Percentiles rank a stretch among this genome's conserved stretches.
phyloP scores from a whole-genome alignment of 1,140 invertebrate species.

The Listronotus oregonensis region DNA sequence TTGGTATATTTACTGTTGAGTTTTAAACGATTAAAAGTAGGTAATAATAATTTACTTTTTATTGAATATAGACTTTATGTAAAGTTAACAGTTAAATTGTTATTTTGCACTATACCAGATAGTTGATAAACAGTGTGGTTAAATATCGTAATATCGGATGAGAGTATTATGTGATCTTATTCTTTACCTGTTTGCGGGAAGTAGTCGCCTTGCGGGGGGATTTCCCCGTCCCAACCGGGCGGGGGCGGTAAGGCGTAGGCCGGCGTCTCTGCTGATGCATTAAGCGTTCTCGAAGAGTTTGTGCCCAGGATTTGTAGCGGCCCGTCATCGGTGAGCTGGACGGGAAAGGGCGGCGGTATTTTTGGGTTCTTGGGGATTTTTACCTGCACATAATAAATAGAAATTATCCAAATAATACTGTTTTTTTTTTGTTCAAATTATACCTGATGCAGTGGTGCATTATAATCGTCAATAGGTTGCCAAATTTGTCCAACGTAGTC shows the following conservation, averaged over 20 bases:
- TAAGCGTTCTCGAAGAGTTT: slow-evolving; percentile 67
- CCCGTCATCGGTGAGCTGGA: slow-evolving; percentile 79
- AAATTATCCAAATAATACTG: neutral
- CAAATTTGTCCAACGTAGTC: slow-evolving; percentile 57
- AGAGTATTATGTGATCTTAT: neutral
- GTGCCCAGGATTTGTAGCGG: slow-evolving; percentile 75
- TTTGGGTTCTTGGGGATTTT: slow-evolving; percentile 66
- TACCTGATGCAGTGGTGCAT: slow-evolving; percentile 78
- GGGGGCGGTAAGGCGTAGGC: slow-evolving; percentile 61
- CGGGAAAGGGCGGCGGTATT: slow-evolving; percentile 86
- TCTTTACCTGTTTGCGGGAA: slow-evolving; percentile 49
- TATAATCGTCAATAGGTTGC: slow-evolving; percentile 81
- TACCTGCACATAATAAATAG: slow-evolving; percentile 51
- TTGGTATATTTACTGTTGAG: too few relatives aligned
- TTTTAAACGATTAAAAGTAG: too few relatives aligned
- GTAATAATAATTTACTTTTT: too few relatives aligned
- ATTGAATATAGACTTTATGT: too few relatives aligned
- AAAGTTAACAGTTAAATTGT: too few relatives aligned
- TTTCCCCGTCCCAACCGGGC: slow-evolving; percentile 42
- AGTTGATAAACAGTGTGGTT: too few relatives aligned
- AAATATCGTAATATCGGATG: too few relatives aligned
- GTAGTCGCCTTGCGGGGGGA: slow-evolving; percentile 42
- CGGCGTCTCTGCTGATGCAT: slow-evolving; percentile 60
- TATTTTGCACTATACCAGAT: too few relatives aligned
- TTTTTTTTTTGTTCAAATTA: slow-evolving; percentile 42